Conservation (phyloP, 2,113 vertebrate genomes). For the Ailurus styani region DNA sequence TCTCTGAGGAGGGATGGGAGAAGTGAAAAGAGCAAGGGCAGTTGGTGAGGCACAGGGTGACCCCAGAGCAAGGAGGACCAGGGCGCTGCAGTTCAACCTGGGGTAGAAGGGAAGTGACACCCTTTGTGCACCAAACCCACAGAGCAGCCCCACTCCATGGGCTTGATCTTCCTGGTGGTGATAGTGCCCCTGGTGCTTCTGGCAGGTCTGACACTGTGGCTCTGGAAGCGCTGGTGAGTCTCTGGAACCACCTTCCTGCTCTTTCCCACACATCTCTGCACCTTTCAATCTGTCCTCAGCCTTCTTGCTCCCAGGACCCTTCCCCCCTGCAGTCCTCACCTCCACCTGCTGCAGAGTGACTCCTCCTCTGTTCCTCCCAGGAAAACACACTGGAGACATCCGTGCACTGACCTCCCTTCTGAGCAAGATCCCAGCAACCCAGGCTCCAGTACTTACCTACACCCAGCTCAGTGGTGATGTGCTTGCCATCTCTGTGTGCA, state of each 20-base stretch:
- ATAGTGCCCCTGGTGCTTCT: not conserved
- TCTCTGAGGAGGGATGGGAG: not conserved
- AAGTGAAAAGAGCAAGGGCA: not conserved
- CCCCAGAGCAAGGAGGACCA: too few relatives aligned
- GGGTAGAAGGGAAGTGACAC: not conserved
- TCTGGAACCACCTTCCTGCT: not conserved
- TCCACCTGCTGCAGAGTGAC: not conserved
- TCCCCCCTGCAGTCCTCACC: not conserved
- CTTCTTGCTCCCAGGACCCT: too few relatives aligned
- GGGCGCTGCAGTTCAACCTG: not conserved
- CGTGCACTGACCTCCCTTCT: not conserved
- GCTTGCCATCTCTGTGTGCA: not conserved
- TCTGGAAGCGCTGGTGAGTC: not conserved
- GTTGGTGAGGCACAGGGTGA: not conserved
- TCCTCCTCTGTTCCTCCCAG: not conserved
- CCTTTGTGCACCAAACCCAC: fast-evolving
- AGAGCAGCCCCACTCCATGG: fast-evolving
- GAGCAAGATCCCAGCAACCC: not conserved
- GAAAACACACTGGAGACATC: not conserved
- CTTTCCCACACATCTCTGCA: not conserved
- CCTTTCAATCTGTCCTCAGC: not conserved
- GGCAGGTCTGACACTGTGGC: not conserved
- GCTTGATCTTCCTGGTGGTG: not conserved
- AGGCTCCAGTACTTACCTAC: not conserved
- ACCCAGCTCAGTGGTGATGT: fast-evolving